phyloP scores from a whole-genome alignment of 2,113 vertebrate species.

The Oreochromis niloticus region DNA sequence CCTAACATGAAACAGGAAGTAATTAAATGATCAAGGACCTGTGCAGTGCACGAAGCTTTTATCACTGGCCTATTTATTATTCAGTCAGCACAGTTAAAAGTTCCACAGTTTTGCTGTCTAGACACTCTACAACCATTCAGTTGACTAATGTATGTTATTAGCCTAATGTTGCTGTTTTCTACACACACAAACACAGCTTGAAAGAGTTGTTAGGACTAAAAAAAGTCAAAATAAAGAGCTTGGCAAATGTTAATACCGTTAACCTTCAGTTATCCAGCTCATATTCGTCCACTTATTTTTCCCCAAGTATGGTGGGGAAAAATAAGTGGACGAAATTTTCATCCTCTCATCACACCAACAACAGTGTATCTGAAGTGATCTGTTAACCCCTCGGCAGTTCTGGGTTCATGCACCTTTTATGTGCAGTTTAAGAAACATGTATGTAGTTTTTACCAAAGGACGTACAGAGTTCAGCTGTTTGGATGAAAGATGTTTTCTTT shows the following conservation, averaged over 20 bases:
- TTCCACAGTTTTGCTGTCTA: background rate
- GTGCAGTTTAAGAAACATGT: background rate
- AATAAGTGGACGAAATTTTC: too few species aligned
- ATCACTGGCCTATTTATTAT: background rate
- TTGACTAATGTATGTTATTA: background rate
- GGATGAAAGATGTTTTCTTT: background rate
- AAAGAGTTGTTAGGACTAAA: background rate
- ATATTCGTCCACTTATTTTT: background rate
- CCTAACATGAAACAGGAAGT: background rate
- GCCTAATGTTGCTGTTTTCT: background rate
- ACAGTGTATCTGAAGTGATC: background rate
- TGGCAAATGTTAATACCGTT: background rate
- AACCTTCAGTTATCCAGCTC: background rate
- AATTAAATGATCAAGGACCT: background rate
- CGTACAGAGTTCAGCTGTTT: background rate
- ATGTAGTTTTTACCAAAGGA: background rate
- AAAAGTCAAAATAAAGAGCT: background rate
- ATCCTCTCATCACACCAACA: background rate
- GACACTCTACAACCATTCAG: background rate
- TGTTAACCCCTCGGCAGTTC: background rate
- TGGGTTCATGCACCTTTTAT: background rate
- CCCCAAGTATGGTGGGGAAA: background rate
- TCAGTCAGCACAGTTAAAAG: background rate
- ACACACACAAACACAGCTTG: background rate
- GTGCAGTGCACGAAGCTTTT: background rate